These are phyloP conservation scores for Onychostoma macrolepis DNA, from an alignment of 2,113 vertebrate species.

Conservation along the genomic window DNA sequence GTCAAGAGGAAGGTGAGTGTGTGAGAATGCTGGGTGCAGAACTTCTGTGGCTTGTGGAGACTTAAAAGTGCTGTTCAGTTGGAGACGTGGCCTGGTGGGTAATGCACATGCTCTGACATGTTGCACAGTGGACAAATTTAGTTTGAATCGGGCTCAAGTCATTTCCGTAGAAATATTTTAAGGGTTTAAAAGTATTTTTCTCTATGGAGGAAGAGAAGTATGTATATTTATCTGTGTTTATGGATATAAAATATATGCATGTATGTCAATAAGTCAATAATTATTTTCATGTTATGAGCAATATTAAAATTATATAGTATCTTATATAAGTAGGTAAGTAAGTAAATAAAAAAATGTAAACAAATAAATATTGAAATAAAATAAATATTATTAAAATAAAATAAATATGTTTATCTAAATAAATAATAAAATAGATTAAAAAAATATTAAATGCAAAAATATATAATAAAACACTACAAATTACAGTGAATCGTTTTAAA, in stretches of 20 bases:
- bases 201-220: not conserved
- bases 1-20: conserved; percentile 90
- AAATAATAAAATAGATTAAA: not conserved
- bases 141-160: not conserved
- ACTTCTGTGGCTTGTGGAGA: not conserved
- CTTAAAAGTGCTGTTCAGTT: not conserved
- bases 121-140: not conserved
- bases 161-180: not conserved
- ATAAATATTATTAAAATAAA: not conserved
- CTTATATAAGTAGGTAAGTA: not conserved
- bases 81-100: not conserved
- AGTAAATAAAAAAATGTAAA: not conserved
- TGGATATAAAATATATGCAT: not conserved
- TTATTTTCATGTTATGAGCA: not conserved
- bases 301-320: not conserved
- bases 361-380: not conserved
- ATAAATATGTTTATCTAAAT: not conserved
- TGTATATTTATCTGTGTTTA: not conserved
- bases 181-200: not conserved
- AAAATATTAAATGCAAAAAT: too few relatives aligned
- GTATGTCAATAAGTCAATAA: not conserved
- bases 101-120: not conserved
- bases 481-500: not conserved
- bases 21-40: conserved; percentile 15
- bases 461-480: not conserved